A percentile compares a stretch with the other conserved stretches of the same genome.
phyloP scores from a whole-genome alignment of 2,797 vertebrate genomes.

The Alca torda region DNA sequence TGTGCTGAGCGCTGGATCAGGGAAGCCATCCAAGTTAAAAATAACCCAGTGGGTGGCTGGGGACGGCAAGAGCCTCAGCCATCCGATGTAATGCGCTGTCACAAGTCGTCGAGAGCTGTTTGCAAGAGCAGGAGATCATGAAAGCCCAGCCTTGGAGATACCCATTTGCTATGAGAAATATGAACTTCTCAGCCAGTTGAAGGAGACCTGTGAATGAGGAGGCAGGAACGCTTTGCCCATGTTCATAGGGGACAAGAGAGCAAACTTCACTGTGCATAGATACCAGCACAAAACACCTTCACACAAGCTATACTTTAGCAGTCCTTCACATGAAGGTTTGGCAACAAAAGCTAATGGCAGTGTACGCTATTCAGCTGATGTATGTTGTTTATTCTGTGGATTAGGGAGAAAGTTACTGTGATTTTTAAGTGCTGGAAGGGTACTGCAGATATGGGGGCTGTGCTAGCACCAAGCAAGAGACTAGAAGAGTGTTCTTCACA shows the following conservation, averaged over 20 bases:
- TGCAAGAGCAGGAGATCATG: background rate
- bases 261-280: background rate
- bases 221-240: background rate
- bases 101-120: background rate
- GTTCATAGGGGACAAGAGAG: background rate
- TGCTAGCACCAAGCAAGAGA: background rate
- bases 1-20: background rate
- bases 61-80: background rate
- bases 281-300: background rate
- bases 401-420: background rate
- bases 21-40: constrained; percentile 15
- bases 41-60: background rate
- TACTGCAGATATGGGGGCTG: background rate
- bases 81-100: background rate
- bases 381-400: background rate
- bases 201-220: background rate
- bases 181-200: background rate
- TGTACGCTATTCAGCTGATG: background rate
- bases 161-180: background rate
- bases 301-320: background rate
- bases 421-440: background rate
- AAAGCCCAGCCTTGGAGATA: background rate
- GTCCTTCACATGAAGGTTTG: background rate
- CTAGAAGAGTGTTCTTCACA: background rate
- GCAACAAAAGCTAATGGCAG: background rate